Conservation (phyloP, 1,140 invertebrate genomes). For the Orchestia grillus region DNA sequence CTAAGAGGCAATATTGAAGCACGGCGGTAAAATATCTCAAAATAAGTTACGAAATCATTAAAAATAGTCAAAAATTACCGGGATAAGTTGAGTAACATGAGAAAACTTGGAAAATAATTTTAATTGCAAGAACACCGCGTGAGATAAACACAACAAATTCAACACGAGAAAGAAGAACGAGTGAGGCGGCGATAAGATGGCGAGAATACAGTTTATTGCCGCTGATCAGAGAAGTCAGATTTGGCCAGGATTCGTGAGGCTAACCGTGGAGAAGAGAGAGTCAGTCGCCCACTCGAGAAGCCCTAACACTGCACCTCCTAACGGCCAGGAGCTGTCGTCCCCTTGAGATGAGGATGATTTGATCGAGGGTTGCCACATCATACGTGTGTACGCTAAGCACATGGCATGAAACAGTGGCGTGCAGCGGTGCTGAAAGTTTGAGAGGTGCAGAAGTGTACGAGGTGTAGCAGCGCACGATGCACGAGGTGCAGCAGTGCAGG, state of each 20-base stretch:
- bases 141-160: neutral
- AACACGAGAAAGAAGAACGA: neutral
- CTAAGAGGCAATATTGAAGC: neutral
- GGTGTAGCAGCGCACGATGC: neutral
- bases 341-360: neutral
- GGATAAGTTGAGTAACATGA: neutral
- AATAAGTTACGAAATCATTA: neutral
- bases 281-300: neutral
- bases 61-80: neutral
- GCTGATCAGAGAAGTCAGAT: neutral
- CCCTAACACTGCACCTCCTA: neutral
- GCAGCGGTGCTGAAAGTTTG: neutral
- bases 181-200: neutral
- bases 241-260: neutral
- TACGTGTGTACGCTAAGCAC: neutral
- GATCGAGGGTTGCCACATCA: neutral
- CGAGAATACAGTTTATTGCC: neutral
- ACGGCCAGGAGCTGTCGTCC: neutral
- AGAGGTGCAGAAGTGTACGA: neutral
- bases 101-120: neutral
- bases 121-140: neutral
- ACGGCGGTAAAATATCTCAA: neutral
- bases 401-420: neutral
- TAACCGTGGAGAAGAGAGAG: neutral
- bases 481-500: neutral